A percentile compares a stretch with the other conserved stretches of the same genome.
Conservation (phyloP, 2,888 invertebrate genomes). For the Seira musarum region DNA sequence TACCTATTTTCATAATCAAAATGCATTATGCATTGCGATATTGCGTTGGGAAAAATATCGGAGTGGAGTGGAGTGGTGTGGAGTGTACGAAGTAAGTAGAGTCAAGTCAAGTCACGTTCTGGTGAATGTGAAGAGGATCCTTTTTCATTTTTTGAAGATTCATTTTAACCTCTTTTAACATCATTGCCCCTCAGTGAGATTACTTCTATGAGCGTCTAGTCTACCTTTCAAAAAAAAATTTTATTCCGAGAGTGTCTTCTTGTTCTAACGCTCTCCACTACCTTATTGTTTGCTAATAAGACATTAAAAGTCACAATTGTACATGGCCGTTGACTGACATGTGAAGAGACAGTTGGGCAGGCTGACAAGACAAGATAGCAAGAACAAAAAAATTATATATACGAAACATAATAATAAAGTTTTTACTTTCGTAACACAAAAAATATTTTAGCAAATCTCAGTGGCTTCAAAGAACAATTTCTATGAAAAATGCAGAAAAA, state of each 20-base stretch:
- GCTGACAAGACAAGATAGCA: constrained; percentile 24
- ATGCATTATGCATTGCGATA: not conserved
- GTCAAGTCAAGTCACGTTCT: constrained; percentile 6
- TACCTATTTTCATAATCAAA: not conserved
- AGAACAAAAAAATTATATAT: no score
- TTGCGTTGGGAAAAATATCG: no score
- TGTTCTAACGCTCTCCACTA: not conserved
- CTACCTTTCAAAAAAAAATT: no score
- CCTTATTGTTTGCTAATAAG: constrained; percentile 60
- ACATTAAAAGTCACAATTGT: constrained; percentile 53
- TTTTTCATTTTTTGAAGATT: constrained; percentile 4
- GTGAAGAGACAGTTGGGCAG: constrained; percentile 13
- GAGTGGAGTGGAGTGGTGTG: no score
- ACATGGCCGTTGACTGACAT: constrained; percentile 41
- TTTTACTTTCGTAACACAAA: constrained; percentile 12
- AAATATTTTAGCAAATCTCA: not conserved
- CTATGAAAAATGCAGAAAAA: not conserved
- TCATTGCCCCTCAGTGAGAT: not conserved
- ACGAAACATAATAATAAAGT: no score
- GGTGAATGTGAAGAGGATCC: constrained; percentile 28
- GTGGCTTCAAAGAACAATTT: not conserved
- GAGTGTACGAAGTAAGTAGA: no score
- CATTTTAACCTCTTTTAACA: constrained; percentile 42
- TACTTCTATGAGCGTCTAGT: no score
- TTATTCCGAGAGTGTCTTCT: not conserved